phyloP scores from a whole-genome alignment of 2,113 vertebrate species.

The Himantopus leucocephalus region DNA sequence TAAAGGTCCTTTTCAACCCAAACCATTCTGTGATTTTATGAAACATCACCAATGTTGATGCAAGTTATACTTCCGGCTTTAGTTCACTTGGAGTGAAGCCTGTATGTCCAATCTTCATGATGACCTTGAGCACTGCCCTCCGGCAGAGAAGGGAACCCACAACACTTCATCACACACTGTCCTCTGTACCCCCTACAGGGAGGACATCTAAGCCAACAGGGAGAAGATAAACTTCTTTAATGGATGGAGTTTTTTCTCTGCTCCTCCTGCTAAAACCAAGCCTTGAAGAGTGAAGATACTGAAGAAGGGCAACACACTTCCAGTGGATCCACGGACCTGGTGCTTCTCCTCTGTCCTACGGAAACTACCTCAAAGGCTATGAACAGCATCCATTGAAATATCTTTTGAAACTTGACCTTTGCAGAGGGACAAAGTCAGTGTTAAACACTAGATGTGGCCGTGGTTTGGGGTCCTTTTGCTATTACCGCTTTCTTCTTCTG shows the following conservation, averaged over 20 bases:
- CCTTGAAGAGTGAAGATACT: neutral
- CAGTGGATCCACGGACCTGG: neutral
- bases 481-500: neutral
- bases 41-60: neutral
- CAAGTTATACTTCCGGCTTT: neutral
- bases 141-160: neutral
- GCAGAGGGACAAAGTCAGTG: neutral
- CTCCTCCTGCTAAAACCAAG: neutral
- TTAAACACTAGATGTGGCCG: neutral
- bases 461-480: neutral
- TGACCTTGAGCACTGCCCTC: neutral
- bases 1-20: neutral
- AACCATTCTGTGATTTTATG: neutral
- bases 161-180: neutral
- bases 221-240: neutral
- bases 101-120: neutral
- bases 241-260: neutral
- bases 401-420: neutral
- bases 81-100: neutral
- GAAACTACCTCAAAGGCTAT: neutral
- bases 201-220: neutral
- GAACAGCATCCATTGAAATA: neutral
- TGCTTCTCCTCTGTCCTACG: neutral
- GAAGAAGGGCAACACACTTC: neutral
- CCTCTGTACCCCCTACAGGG: fast-evolving